A percentile compares a stretch with the other conserved stretches of the same genome.
Evolutionary conservation across 2,113 vertebrate genomes (phyloP).

Genomic region (Megaleporinus macrocephalus): DNA sequence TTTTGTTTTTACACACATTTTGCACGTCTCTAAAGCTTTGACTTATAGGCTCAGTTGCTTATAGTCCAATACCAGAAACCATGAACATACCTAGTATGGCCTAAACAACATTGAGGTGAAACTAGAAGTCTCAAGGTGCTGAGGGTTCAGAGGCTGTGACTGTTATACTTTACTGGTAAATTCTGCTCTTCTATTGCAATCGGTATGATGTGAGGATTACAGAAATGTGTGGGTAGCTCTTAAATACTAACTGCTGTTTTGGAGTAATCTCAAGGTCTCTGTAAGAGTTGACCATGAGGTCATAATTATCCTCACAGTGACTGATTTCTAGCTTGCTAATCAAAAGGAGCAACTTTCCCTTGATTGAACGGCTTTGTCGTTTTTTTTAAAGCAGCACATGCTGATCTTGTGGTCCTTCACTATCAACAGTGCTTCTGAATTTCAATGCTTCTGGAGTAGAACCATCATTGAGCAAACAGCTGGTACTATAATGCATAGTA

Average conservation of each 20-base stretch:
- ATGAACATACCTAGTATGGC: not conserved
- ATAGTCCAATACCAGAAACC: not conserved
- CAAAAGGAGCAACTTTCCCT: not conserved
- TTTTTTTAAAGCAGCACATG: not conserved
- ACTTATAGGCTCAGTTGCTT: not conserved
- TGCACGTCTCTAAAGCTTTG: too few relatives aligned
- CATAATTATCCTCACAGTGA: conserved; percentile 11
- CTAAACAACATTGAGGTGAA: not conserved
- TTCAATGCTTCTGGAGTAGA: not conserved
- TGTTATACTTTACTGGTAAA: not conserved
- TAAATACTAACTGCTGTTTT: not conserved
- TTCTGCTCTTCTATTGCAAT: not conserved
- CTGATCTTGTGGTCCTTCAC: not conserved
- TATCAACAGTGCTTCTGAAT: not conserved
- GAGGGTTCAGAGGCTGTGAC: not conserved
- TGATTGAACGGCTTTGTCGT: not conserved
- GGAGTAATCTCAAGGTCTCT: not conserved
- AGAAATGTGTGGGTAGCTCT: not conserved
- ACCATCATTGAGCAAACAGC: not conserved
- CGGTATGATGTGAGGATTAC: not conserved
- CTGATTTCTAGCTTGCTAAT: conserved; percentile 26
- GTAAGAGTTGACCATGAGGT: not conserved
- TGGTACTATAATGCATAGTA: not conserved
- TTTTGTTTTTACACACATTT: too few relatives aligned
- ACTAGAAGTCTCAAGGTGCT: not conserved